A percentile compares a stretch with the other conserved stretches of the same genome.
Conservation (phyloP, 2,888 invertebrate species). For the Carterocephalus palaemon region DNA sequence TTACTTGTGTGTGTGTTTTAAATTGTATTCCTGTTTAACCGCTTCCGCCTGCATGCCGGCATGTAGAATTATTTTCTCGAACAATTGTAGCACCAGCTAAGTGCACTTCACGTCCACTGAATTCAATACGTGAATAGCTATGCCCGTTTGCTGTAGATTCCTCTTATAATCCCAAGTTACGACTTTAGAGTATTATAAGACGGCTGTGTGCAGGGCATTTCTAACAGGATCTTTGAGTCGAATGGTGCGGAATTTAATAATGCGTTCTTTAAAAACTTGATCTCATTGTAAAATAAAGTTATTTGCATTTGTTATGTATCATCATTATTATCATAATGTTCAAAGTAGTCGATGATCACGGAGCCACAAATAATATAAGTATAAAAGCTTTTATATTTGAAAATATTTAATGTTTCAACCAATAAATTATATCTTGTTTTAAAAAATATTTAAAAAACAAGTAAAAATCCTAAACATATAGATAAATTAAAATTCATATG, state of each 20-base stretch:
- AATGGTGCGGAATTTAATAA: too few species aligned
- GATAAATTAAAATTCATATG: neutral
- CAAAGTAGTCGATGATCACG: too few species aligned
- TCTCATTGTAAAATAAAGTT: neutral
- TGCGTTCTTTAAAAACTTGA: too few species aligned
- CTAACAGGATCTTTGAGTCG: conserved; percentile 11
- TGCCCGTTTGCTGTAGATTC: conserved; percentile 11
- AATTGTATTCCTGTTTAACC: conserved; percentile 18
- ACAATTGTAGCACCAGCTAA: conserved; percentile 23
- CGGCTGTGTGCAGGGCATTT: neutral
- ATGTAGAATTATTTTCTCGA: conserved; percentile 21
- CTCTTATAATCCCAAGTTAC: conserved; percentile 21
- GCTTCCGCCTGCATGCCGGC: conserved; percentile 12
- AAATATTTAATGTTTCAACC: too few species aligned
- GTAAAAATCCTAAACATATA: neutral
- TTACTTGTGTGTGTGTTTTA: conserved; percentile 10
- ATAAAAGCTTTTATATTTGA: too few species aligned
- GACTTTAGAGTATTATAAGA: conserved; percentile 4
- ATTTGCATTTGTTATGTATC: too few species aligned
- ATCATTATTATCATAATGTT: too few species aligned
- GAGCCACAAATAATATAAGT: too few species aligned
- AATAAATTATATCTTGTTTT: neutral
- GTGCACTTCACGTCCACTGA: conserved; percentile 18
- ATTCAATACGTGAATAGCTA: conserved; percentile 22
- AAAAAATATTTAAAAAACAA: neutral